phyloP scores from a whole-genome alignment of 1,140 invertebrate species.

The Tetragonula clypearis region DNA sequence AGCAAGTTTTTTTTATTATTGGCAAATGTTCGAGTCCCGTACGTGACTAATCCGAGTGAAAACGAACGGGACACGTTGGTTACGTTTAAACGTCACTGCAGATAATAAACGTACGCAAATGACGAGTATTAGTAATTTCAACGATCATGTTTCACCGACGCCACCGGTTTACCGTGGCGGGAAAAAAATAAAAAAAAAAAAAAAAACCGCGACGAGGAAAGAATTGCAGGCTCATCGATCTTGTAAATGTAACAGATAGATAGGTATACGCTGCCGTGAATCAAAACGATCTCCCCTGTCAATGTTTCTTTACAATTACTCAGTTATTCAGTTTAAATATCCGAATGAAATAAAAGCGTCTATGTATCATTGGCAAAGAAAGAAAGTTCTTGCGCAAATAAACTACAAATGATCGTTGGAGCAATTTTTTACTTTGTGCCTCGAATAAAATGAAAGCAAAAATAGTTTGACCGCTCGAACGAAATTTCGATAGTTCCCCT shows the following conservation, averaged over 20 bases:
- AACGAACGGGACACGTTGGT: conserved; percentile 52
- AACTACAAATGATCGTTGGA: rapidly evolving
- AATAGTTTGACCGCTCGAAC: rapidly evolving
- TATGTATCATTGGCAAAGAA: background rate
- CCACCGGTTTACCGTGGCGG: background rate
- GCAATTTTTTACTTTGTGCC: background rate
- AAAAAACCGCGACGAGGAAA: background rate
- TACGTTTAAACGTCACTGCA: conserved; percentile 45
- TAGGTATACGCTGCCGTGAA: no score
- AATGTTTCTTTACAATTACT: background rate
- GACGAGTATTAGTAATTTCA: conserved; percentile 52
- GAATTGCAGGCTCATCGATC: conserved; percentile 4
- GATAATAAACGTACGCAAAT: conserved; percentile 50
- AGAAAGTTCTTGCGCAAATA: background rate
- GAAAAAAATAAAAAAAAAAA: no score
- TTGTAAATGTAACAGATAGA: background rate
- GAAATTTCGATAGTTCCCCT: background rate
- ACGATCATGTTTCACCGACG: conserved; percentile 29
- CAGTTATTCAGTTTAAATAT: background rate
- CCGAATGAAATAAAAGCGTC: background rate
- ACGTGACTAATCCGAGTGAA: conserved; percentile 71
- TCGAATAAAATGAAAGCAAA: background rate
- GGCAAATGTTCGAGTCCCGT: conserved; percentile 64
- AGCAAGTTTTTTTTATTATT: conserved; percentile 71
- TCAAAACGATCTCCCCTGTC: background rate